Percentiles rank a stretch among this genome's conserved stretches.
Evolutionary conservation across 2,113 vertebrate genomes (phyloP).

Genomic region (Callospermophilus lateralis): DNA sequence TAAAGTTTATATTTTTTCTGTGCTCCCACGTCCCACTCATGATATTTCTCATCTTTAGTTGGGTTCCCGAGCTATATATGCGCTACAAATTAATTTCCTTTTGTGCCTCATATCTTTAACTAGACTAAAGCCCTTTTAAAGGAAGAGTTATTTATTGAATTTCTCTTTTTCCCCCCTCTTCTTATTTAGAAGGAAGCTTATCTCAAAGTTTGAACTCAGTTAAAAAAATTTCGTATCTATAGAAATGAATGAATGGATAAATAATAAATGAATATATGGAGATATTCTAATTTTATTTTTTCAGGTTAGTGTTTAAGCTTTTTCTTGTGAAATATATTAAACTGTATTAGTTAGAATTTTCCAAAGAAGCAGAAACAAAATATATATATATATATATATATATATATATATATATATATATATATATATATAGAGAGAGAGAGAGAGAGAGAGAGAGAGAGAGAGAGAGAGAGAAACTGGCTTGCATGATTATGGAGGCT

Average conservation of each 20-base stretch:
- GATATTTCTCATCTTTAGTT: background rate
- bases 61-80: background rate
- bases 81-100: background rate
- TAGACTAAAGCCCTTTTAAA: background rate
- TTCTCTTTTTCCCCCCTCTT: background rate
- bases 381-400: too few species aligned
- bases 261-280: background rate
- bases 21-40: background rate
- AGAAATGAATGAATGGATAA: background rate
- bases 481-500: background rate
- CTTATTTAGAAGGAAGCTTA: background rate
- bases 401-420: too few species aligned
- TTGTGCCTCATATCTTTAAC: background rate
- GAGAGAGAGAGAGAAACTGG: background rate
- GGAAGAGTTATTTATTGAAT: background rate
- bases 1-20: background rate
- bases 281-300: conserved; percentile 41
- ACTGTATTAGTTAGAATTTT: background rate
- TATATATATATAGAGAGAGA: too few species aligned
- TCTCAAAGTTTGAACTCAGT: background rate
- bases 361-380: background rate
- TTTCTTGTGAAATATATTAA: background rate
- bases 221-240: background rate
- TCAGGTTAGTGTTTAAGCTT: background rate
- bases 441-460: too few species aligned